Base-by-base conservation (phyloP, 2,113 vertebrate species). In the Artemisiospiza belli region DNA sequence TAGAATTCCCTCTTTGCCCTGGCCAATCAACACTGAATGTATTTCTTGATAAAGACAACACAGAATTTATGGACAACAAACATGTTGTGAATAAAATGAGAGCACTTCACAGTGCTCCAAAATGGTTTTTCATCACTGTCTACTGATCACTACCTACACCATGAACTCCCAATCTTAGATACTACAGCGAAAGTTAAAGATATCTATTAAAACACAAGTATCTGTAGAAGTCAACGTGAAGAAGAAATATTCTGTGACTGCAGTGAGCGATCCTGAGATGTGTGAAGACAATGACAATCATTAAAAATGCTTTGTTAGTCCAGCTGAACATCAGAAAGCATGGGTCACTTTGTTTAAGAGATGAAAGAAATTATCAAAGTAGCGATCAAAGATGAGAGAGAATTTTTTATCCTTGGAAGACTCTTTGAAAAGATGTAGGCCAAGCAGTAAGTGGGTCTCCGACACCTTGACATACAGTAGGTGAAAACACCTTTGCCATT, bases 401-500 rank as follows among this genome's bases (percentile, higher is more conserved):
- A 89, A 86, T 81, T 86, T 91, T 62, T 91, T 90, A 83, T 86
- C 90, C 57, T 58, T 68, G 20, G 22, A 94, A 75, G 41, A 75
- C 6, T 69, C 73, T 72, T 52, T 84, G 41, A 94, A 92, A 95
- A 89, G n/a, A 82, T 82, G 58, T 93, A 82, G 76, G 61, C 55
- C 86, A 89, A 82, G n/a, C 21, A 66, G 24, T 49, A 64, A 94
- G 49, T 28, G 6, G 22, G 78, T 86, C 58, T 90, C 54, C 72
- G 57, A 64, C 23, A 57, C 54, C 44, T 83, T 83, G 80, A 82
- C 31, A 68, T 39, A 24, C 49, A 82, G 39, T n/a, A 82, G 80
- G 57, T 89, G 54, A 84, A 92, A 95, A 89, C 41, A 87, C 76
- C 68, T 90, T 92, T 94, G 57, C 64, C 69, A 68, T 46, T 43